A percentile compares a stretch with the other conserved stretches of the same genome.
phyloP scores from a whole-genome alignment of 1,140 invertebrate genomes.

The Bombus waltoni region DNA sequence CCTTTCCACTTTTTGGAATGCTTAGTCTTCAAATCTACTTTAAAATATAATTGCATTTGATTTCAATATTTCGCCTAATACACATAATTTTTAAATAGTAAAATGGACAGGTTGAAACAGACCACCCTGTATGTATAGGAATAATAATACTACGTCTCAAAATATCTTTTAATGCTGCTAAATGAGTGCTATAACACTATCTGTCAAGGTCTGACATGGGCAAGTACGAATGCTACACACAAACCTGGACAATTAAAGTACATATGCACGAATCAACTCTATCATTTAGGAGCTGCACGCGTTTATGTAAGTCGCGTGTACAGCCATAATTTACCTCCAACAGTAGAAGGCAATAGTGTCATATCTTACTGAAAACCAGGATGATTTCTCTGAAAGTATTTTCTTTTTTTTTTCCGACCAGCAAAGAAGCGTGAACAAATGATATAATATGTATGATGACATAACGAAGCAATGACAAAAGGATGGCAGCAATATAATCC shows the following conservation, averaged over 20 bases:
- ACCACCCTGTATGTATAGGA: not conserved
- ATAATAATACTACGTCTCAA: conserved; percentile 35
- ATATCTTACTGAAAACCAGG: conserved; percentile 23
- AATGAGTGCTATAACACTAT: conserved; percentile 36
- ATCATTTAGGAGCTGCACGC: conserved; percentile 39
- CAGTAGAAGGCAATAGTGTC: conserved; percentile 1
- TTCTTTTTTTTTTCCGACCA: conserved; percentile 47
- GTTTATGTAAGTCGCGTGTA: not conserved
- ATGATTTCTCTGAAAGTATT: conserved; percentile 23
- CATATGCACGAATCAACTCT: conserved; percentile 47
- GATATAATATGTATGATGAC: conserved; percentile 29
- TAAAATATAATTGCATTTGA: not conserved
- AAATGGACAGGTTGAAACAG: conserved; percentile 5
- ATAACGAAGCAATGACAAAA: conserved; percentile 57
- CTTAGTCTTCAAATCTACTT: not conserved
- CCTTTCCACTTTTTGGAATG: not conserved
- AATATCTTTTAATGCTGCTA: conserved; percentile 41
- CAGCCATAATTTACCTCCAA: conserved; percentile 8
- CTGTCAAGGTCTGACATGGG: conserved; percentile 16
- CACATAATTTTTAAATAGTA: not conserved
- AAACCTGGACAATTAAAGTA: conserved; percentile 41
- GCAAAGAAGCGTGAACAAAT: conserved; percentile 66
- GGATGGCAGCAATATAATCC: conserved; percentile 61
- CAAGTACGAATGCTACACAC: conserved; percentile 40
- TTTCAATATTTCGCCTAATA: not conserved